Percentiles rank a stretch among this genome's conserved stretches.
Conservation (phyloP, 2,113 vertebrate species). For the Sturnus vulgaris region DNA sequence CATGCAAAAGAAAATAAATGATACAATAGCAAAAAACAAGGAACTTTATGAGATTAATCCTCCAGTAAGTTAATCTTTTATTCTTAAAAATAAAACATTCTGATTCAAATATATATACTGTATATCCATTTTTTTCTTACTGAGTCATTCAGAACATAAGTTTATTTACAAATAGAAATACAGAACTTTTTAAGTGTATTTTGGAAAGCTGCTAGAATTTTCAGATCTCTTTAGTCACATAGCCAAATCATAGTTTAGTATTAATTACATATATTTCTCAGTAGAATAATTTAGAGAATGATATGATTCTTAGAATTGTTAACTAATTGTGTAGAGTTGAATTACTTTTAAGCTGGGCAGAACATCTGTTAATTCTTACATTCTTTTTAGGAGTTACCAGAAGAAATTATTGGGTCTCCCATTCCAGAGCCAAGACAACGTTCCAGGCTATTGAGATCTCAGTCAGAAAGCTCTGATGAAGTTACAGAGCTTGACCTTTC, state of each 20-base stretch:
- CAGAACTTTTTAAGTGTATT: not conserved
- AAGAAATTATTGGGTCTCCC: conserved; percentile 88
- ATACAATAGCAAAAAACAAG: conserved; percentile 92
- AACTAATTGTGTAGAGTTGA: not conserved
- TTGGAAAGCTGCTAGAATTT: not conserved
- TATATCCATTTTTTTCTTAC: not conserved
- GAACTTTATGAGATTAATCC: conserved; percentile 93
- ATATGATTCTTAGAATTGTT: not conserved
- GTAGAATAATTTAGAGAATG: not conserved
- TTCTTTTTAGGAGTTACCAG: conserved; percentile 78
- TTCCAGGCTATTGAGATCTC: conserved; percentile 89
- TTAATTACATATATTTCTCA: not conserved
- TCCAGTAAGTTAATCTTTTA: conserved; percentile 78
- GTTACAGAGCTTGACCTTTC: conserved; percentile 93
- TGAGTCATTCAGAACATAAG: not conserved
- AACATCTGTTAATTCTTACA: not conserved
- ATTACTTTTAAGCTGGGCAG: not conserved
- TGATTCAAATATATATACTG: not conserved
- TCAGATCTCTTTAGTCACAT: not conserved
- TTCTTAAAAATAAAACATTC: not conserved
- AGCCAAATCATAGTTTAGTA: not conserved
- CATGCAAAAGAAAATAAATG: conserved; percentile 97
- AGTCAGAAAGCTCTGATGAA: conserved; percentile 98
- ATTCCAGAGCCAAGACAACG: conserved; percentile 92
- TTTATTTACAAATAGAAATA: not conserved